Evolutionary conservation across 2,888 invertebrate species (phyloP).

Genomic region (Eupithecia inturbata): DNA sequence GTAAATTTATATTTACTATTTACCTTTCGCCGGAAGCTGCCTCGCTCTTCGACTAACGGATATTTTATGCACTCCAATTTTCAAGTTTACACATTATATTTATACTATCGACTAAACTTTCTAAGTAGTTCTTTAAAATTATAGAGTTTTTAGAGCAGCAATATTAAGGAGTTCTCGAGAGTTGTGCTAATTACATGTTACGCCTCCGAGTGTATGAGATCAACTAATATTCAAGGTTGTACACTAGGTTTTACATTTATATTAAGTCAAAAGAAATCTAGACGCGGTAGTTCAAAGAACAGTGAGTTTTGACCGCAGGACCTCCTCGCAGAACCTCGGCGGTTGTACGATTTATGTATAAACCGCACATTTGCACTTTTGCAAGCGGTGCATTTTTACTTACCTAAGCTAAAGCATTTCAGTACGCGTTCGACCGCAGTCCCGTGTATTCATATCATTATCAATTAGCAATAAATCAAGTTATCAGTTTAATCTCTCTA

Average conservation of each 20-base stretch:
- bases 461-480: no score
- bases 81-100: not conserved
- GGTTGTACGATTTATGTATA: no score
- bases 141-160: not conserved
- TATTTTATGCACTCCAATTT: not conserved
- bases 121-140: not conserved
- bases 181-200: not conserved
- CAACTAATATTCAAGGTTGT: not conserved
- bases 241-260: not conserved
- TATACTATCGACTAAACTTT: not conserved
- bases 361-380: no score
- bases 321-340: not conserved
- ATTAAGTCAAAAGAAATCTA: not conserved
- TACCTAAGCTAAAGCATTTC: no score
- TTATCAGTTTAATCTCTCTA: no score
- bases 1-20: not conserved
- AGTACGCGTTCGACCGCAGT: no score
- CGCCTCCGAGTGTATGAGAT: not conserved
- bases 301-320: not conserved
- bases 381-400: no score
- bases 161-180: not conserved
- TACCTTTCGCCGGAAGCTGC: not conserved
- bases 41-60: not conserved
- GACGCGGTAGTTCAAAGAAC: not conserved
- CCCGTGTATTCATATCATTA: no score